phyloP scores from a whole-genome alignment of 2,888 invertebrate genomes.

The Mesoligia furuncula region DNA sequence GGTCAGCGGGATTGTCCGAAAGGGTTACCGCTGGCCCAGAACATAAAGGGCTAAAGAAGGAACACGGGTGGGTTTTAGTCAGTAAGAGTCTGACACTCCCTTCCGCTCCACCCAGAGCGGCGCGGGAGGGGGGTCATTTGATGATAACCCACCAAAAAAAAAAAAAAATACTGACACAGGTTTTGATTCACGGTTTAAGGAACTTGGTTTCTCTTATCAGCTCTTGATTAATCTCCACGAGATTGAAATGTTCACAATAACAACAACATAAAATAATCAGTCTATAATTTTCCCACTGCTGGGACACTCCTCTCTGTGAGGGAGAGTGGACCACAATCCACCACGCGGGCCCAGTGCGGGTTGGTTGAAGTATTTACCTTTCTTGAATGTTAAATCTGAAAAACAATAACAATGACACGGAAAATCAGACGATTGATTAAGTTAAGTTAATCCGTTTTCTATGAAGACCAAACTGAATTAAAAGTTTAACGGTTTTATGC shows the following conservation, averaged over 20 bases:
- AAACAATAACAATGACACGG: slow-evolving; percentile 25
- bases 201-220: neutral
- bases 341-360: neutral
- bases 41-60: no score
- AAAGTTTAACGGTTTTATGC: slow-evolving; percentile 34
- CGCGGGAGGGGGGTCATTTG: no score
- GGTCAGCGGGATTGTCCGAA: no score
- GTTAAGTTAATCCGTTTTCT: slow-evolving; percentile 34
- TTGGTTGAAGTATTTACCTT: slow-evolving; percentile 13
- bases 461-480: slow-evolving; percentile 49
- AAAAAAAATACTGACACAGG: neutral
- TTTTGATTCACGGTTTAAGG: neutral
- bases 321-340: neutral
- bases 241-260: slow-evolving; percentile 8
- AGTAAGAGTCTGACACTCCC: no score
- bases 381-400: slow-evolving; percentile 22
- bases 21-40: no score
- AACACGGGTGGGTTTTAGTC: no score
- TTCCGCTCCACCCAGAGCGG: no score
- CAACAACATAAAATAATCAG: no score
- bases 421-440: slow-evolving; percentile 23
- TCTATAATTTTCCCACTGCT: no score
- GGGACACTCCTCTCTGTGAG: neutral
- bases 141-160: no score
- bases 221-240: neutral